Percentiles rank a stretch among this genome's conserved stretches.
These are phyloP conservation scores for Oxyteleia sp. DNA, from an alignment of 2,888 invertebrate species.

Conservation along the genomic window DNA sequence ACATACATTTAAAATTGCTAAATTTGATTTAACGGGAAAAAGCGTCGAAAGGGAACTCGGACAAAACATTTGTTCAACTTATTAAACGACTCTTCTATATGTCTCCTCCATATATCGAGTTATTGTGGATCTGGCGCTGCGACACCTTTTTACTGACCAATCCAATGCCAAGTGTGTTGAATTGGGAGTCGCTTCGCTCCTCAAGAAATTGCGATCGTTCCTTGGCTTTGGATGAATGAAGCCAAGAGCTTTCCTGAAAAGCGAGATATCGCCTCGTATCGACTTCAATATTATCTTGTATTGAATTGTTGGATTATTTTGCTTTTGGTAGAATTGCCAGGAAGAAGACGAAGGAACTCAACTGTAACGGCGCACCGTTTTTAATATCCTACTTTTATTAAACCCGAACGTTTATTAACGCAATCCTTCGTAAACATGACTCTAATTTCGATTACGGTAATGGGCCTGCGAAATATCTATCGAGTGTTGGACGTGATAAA, in stretches of 20 bases:
- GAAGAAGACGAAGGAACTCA: constrained; percentile 48
- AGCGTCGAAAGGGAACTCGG: constrained; percentile 14
- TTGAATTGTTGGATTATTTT: constrained; percentile 67
- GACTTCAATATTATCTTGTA: constrained; percentile 66
- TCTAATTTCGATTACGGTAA: constrained; percentile 37
- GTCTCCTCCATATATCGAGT: constrained; percentile 73
- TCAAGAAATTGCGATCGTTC: constrained; percentile 77
- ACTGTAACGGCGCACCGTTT: constrained; percentile 46
- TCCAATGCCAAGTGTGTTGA: constrained; percentile 57
- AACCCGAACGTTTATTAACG: constrained; percentile 50
- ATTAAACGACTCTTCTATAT: constrained; percentile 71
- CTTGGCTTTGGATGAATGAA: constrained; percentile 74
- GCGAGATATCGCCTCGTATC: constrained; percentile 54
- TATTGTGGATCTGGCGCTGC: constrained; percentile 73
- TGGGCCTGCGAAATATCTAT: constrained; percentile 13
- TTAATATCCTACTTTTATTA: constrained; percentile 50
- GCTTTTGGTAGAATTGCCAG: constrained; percentile 35
- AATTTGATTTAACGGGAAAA: constrained; percentile 38
- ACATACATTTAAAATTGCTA: constrained; percentile 22
- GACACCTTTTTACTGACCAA: constrained; percentile 70
- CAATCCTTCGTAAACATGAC: constrained; percentile 37
- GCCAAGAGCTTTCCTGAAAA: constrained; percentile 68
- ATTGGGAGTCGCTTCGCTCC: constrained; percentile 57
- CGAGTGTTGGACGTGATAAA: constrained; percentile 20
- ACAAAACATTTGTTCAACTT: constrained; percentile 77